Evolutionary conservation across 2,888 invertebrate species (phyloP).

Genomic region (Neuroscelio doddi): DNA sequence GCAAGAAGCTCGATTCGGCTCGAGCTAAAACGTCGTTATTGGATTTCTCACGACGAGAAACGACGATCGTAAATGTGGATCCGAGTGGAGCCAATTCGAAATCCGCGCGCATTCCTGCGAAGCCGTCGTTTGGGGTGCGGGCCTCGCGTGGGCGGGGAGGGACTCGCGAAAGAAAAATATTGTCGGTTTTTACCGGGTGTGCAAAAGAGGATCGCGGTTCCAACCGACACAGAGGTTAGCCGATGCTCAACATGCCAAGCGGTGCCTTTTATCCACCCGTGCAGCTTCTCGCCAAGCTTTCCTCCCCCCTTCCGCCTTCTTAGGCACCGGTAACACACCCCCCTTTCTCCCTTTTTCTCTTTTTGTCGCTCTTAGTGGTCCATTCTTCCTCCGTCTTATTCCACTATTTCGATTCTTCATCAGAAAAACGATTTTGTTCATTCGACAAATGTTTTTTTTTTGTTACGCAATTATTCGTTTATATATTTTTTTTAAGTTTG

Average conservation of each 20-base stretch:
- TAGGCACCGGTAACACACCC: constrained; percentile 37
- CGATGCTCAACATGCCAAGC: constrained; percentile 71
- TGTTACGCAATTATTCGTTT: too few species aligned
- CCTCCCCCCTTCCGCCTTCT: constrained; percentile 12
- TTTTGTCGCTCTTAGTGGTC: constrained; percentile 17
- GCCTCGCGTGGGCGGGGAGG: constrained; percentile 20
- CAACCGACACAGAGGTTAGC: constrained; percentile 56
- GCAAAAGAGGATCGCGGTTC: constrained; percentile 34
- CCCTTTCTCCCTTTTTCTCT: constrained; percentile 20
- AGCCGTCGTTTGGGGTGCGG: neutral
- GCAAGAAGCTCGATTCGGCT: too few species aligned
- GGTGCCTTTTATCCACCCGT: constrained; percentile 58
- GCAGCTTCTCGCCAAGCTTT: constrained; percentile 55
- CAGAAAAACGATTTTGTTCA: too few species aligned
- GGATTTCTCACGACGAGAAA: neutral
- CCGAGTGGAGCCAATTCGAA: neutral
- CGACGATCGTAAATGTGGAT: neutral
- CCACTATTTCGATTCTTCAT: neutral
- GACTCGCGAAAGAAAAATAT: constrained; percentile 50
- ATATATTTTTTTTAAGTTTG: too few species aligned
- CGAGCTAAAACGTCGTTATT: neutral
- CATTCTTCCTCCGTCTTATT: constrained; percentile 20
- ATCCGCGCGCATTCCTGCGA: constrained; percentile 8
- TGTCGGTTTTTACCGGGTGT: constrained; percentile 62
- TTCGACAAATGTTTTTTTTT: too few species aligned